Evolutionary conservation across 2,797 vertebrate genomes (phyloP).

Genomic region (Chelmon rostratus): DNA sequence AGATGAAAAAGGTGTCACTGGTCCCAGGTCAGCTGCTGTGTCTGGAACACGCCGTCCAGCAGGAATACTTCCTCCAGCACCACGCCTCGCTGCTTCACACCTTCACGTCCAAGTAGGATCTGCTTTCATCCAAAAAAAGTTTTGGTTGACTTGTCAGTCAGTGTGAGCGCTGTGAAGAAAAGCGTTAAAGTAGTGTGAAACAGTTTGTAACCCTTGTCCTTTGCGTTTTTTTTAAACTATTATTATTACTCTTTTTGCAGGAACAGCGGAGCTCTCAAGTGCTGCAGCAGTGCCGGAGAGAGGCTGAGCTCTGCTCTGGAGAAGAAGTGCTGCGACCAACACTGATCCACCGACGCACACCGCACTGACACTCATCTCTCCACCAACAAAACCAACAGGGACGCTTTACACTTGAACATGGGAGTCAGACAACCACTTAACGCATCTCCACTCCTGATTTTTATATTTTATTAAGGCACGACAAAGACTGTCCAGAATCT

Average conservation of each 20-base stretch:
- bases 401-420: slow-evolving; percentile 60
- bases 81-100: slow-evolving; percentile 88
- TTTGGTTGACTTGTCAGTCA: background rate
- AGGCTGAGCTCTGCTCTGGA: slow-evolving; percentile 87
- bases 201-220: background rate
- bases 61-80: slow-evolving; percentile 92
- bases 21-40: slow-evolving; percentile 92
- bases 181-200: background rate
- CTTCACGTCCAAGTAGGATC: slow-evolving; percentile 85
- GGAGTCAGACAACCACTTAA: slow-evolving; percentile 56
- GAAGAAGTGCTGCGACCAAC: slow-evolving; percentile 67
- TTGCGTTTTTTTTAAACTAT: too few relatives aligned
- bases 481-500: slow-evolving; percentile 45
- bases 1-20: slow-evolving; percentile 87
- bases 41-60: slow-evolving; percentile 92
- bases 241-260: too few relatives aligned
- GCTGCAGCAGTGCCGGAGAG: slow-evolving; percentile 88
- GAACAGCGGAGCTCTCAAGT: slow-evolving; percentile 87
- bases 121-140: background rate
- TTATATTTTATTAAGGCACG: slow-evolving; percentile 59
- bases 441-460: slow-evolving; percentile 37
- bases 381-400: slow-evolving; percentile 33
- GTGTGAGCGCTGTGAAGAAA: background rate
- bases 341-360: slow-evolving; percentile 51
- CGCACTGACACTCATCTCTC: slow-evolving; percentile 16